Evolutionary conservation across 2,888 invertebrate species (phyloP), one percentile per base, ranked within the genome.

Genomic region (Temnothorax unifasciatus): DNA sequence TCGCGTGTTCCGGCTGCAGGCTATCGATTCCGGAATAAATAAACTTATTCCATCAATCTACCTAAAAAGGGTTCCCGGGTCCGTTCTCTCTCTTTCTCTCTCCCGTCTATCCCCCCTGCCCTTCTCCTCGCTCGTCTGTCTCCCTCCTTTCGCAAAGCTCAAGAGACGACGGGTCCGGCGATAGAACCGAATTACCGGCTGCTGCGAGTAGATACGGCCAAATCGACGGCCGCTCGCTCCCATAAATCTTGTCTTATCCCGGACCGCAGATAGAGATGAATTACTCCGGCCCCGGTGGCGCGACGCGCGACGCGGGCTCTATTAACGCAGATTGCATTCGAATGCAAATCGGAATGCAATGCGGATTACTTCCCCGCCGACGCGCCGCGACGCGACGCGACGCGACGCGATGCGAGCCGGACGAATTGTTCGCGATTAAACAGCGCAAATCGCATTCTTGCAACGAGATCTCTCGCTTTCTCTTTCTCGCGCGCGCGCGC

Each of bases 291-390:
- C 57, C 81, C 73, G n/a, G 44, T 54, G 57, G 69, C 57, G 77
- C 61, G 50, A 59, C 47, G 38, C 73, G n/a, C 82, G n/a, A 83
- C 25, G 82, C 83, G 81, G 3, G 79, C 47, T 69, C 86, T 86
- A 86, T 88, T 86, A 88, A 87, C 86, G 87, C 81, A 86, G 87
- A 89, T 88, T 87, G 86, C 87, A 83, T 86, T 83, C 86, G 89
- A 86, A 89, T 86, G 87, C 87, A 88, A 88, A 88, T 89, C 73
- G 59, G 84, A 82, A 69, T 85, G 82, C 75, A 85, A 82, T 85
- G 74, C 69, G 75, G 82, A 75, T 82, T 82, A 82, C 61, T 75
- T 63, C 74, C 75, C 34, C 57, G 52, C 38, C 25, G 82, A 61
- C 61, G 44, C 44, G 41, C 18, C 61, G 69, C 69, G 29, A 3